phyloP scores from a whole-genome alignment of 1,140 invertebrate species.

The Saccostrea cuccullata region DNA sequence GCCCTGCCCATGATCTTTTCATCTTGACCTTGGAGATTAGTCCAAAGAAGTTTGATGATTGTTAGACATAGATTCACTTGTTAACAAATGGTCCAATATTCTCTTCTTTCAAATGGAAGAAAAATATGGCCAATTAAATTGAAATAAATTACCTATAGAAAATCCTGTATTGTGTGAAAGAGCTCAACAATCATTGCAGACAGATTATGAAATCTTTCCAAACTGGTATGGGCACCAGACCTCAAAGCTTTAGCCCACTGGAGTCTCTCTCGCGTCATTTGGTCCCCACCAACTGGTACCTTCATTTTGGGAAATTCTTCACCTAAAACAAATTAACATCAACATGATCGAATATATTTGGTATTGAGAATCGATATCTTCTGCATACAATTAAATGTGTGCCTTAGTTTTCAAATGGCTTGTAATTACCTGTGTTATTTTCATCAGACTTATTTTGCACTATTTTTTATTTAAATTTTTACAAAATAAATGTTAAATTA shows the following conservation, averaged over 20 bases:
- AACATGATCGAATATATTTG: not conserved
- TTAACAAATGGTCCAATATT: too few relatives aligned
- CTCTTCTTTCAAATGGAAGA: too few relatives aligned
- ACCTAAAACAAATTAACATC: constrained; percentile 36
- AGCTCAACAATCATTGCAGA: constrained; percentile 42
- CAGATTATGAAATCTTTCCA: constrained; percentile 40
- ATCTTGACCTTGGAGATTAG: too few relatives aligned
- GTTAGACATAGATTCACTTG: too few relatives aligned
- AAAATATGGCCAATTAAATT: too few relatives aligned
- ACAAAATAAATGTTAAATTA: too few relatives aligned
- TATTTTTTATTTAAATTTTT: too few relatives aligned
- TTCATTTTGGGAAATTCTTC: constrained; percentile 40
- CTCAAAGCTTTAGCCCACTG: constrained; percentile 51
- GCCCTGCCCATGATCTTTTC: too few relatives aligned
- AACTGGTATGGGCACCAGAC: constrained; percentile 26
- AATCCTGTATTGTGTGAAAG: constrained; percentile 44
- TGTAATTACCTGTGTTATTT: too few relatives aligned
- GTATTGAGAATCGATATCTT: not conserved
- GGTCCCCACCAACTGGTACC: constrained; percentile 57
- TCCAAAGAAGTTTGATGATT: too few relatives aligned
- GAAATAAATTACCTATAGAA: constrained; percentile 40
- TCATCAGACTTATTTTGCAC: too few relatives aligned
- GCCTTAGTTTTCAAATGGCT: too few relatives aligned
- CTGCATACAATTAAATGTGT: not conserved
- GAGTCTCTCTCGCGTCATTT: constrained; percentile 48